Evolutionary conservation across 2,113 vertebrate species (phyloP), one percentile per base, ranked within the genome.

Genomic region (Nothoprocta perdicaria): DNA sequence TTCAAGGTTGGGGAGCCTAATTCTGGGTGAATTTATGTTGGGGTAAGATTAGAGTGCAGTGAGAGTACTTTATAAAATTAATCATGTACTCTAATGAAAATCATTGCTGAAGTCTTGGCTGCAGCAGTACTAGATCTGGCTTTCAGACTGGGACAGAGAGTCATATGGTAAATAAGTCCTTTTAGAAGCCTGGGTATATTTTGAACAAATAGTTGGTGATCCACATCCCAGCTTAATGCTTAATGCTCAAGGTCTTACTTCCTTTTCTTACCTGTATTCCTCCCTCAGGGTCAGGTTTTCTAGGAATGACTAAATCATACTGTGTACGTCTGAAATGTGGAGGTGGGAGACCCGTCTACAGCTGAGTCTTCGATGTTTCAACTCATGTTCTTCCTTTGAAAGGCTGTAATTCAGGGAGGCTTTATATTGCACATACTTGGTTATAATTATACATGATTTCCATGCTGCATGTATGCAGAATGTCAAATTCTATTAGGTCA

Each of bases 401-500:
- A 84, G 41, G 40, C 40, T 80, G 40, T 35, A 63, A 83, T 68
- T 91, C 45, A 69, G 63, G 72, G 35, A 92, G 80, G 75, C 92
- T 88, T 94, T 80, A 41, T 55, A 65, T 79, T 93, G 79, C 68
- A 60, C 26, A 69, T 16, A 33, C 91, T 55, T 45, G n/a, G 24
- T 66, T 77, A 66, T 86, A 94, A 60, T 65, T 62, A 43, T 81
- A 65, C 62, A 38, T 26, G 80, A 83, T 93, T 90, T 91, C 86
- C 61, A 88, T 0, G 2, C 63, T 81, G 74, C 6, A 5, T 72
- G 76, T 84, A 60, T 92, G 88, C 91, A 12, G 5, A 77, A 91
- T 95, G 94, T 92, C 88, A 88, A 33, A 96, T 95, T 97, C 94
- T 86, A 93, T 89, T 67, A 33, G 77, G 69, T 61, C 93, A 75